phyloP scores from a whole-genome alignment of 2,797 vertebrate species.

The Acanthornis magna region DNA sequence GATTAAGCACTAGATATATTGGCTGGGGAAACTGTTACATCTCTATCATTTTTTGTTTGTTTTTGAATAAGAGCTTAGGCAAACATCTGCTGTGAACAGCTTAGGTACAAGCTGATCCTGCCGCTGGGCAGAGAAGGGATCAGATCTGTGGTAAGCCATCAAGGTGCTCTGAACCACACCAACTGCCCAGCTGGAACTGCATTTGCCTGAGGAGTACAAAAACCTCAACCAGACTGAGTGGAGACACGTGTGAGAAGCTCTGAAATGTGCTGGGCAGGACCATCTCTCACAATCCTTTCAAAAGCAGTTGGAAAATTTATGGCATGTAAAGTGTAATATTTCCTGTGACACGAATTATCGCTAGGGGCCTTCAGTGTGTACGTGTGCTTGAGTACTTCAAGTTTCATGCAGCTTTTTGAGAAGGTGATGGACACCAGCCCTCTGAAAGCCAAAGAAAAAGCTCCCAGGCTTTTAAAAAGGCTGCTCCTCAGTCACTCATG shows the following conservation, averaged over 20 bases:
- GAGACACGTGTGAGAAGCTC: not conserved
- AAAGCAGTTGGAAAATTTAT: not conserved
- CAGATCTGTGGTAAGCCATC: not conserved
- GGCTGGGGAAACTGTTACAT: not conserved
- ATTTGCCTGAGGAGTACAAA: not conserved
- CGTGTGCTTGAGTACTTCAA: not conserved
- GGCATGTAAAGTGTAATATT: not conserved
- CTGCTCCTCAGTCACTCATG: not conserved
- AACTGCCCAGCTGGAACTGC: not conserved
- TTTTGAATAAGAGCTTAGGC: conserved; percentile 22
- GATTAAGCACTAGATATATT: conserved; percentile 15
- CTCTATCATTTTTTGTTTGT: not conserved
- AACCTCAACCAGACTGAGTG: rapidly evolving
- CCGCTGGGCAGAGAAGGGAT: not conserved
- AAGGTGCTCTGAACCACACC: not conserved
- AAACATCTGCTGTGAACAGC: conserved; percentile 22
- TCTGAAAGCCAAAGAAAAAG: not conserved
- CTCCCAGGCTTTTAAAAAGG: not conserved
- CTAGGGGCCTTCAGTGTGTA: not conserved
- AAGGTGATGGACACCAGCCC: rapidly evolving
- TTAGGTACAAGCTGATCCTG: conserved; percentile 7
- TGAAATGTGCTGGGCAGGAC: not conserved
- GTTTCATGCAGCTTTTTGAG: not conserved
- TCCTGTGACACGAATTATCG: not conserved
- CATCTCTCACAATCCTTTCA: not conserved